A percentile compares a stretch with the other conserved stretches of the same genome.
Evolutionary conservation across 2,888 invertebrate species (phyloP).

Genomic region (Nomada fabriciana): DNA sequence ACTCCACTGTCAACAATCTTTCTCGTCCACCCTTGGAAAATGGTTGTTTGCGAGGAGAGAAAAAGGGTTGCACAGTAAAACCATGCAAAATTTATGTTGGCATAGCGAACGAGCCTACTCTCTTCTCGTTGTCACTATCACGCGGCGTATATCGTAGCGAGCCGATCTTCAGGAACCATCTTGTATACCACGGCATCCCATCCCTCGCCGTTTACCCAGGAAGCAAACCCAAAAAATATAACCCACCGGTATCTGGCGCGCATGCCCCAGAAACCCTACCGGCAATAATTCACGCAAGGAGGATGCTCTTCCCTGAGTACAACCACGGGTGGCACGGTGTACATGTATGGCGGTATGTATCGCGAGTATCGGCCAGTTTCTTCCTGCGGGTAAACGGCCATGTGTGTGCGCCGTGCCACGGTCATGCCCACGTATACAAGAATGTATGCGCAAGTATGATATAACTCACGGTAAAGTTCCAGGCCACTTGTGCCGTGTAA

Average conservation of each 20-base stretch:
- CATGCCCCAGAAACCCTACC: constrained; percentile 73
- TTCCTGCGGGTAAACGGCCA: constrained; percentile 34
- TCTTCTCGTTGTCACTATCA: constrained; percentile 55
- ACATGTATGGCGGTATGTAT: constrained; percentile 34
- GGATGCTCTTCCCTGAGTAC: constrained; percentile 72
- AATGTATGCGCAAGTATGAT: constrained; percentile 74
- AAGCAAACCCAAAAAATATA: constrained; percentile 67
- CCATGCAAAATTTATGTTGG: constrained; percentile 70
- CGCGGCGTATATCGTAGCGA: constrained; percentile 26
- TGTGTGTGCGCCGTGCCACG: constrained; percentile 28
- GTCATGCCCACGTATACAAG: constrained; percentile 62
- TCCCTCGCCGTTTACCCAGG: constrained; percentile 54
- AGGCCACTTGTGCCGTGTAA: constrained; percentile 79
- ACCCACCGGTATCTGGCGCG: constrained; percentile 62
- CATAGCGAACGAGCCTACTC: constrained; percentile 49
- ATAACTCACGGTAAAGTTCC: constrained; percentile 79
- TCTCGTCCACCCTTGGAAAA: not conserved
- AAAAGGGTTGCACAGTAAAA: constrained; percentile 56
- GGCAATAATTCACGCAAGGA: constrained; percentile 77
- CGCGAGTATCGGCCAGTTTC: constrained; percentile 61
- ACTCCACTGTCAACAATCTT: constrained; percentile 6
- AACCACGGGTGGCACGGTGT: constrained; percentile 29
- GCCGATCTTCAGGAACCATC: constrained; percentile 41
- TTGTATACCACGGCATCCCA: constrained; percentile 37
- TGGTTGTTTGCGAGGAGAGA: too few relatives aligned